A percentile compares a stretch with the other conserved stretches of the same genome.
Conservation (phyloP, 2,888 invertebrate genomes). For the Syritta pipiens region DNA sequence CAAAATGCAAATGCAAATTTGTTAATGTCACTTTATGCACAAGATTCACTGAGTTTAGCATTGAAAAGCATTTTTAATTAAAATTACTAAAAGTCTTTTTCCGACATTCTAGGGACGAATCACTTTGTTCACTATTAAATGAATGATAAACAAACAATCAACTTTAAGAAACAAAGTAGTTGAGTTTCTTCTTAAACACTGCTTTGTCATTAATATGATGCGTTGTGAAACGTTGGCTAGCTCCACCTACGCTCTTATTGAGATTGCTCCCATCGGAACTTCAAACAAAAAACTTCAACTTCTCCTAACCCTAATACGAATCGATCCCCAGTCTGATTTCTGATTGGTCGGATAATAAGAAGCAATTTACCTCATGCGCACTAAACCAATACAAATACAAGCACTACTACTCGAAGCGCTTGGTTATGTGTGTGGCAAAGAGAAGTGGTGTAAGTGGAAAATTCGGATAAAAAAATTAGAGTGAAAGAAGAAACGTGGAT, state of each 20-base stretch:
- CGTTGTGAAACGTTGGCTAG: slow-evolving; percentile 31
- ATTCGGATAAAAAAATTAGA: too few relatives aligned
- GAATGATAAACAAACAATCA: slow-evolving; percentile 57
- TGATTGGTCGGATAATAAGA: slow-evolving; percentile 62
- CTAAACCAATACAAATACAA: not conserved
- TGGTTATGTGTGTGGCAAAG: too few relatives aligned
- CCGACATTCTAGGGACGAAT: slow-evolving; percentile 27
- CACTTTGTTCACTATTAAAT: slow-evolving; percentile 38
- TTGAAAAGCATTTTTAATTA: not conserved
- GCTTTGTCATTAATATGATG: slow-evolving; percentile 31
- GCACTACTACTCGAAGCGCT: not conserved
- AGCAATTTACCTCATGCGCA: slow-evolving; percentile 34
- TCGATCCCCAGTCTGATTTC: not conserved
- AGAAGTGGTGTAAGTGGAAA: too few relatives aligned
- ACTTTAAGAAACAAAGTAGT: slow-evolving; percentile 60
- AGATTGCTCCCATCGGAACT: slow-evolving; percentile 45
- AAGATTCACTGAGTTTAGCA: slow-evolving; percentile 3
- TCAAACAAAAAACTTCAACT: slow-evolving; percentile 41
- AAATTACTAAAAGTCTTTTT: not conserved
- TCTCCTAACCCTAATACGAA: slow-evolving; percentile 48
- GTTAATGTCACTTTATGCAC: slow-evolving; percentile 1
- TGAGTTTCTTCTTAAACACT: slow-evolving; percentile 57
- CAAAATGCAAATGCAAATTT: not conserved
- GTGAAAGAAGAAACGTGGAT: not conserved
- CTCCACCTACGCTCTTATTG: slow-evolving; percentile 58